Evolutionary conservation across 2,113 vertebrate genomes (phyloP).

Genomic region (Oceanodroma tethys): DNA sequence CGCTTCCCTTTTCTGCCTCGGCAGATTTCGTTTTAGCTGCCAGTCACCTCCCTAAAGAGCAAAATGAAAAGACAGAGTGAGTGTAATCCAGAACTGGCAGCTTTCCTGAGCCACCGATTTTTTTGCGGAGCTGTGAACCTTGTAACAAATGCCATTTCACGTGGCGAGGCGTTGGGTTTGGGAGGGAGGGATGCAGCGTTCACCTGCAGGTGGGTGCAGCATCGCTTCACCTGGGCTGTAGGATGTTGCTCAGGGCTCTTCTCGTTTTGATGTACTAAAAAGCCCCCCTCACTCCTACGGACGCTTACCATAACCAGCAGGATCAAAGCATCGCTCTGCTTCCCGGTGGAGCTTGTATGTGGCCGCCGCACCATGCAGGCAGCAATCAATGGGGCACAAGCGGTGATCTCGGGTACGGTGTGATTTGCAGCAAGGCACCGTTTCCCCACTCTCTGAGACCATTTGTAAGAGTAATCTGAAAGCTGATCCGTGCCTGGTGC

Average conservation of each 20-base stretch:
- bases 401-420: accelerated
- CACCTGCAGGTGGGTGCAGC: neutral
- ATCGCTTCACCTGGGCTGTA: neutral
- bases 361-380: accelerated
- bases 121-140: neutral
- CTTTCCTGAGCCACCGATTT: neutral
- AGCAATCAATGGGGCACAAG: neutral
- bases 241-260: neutral
- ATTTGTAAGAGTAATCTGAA: neutral
- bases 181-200: neutral
- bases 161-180: neutral
- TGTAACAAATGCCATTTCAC: neutral
- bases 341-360: neutral
- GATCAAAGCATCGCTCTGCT: neutral
- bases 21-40: neutral
- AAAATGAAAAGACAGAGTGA: neutral
- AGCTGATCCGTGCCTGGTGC: neutral
- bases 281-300: neutral
- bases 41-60: neutral
- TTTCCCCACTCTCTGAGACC: neutral
- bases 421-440: accelerated
- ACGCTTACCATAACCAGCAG: accelerated
- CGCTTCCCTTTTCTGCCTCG: neutral
- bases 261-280: neutral
- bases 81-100: neutral